Evolutionary conservation across 2,797 vertebrate species (phyloP).

Genomic region (Ctenosaura bakeri): DNA sequence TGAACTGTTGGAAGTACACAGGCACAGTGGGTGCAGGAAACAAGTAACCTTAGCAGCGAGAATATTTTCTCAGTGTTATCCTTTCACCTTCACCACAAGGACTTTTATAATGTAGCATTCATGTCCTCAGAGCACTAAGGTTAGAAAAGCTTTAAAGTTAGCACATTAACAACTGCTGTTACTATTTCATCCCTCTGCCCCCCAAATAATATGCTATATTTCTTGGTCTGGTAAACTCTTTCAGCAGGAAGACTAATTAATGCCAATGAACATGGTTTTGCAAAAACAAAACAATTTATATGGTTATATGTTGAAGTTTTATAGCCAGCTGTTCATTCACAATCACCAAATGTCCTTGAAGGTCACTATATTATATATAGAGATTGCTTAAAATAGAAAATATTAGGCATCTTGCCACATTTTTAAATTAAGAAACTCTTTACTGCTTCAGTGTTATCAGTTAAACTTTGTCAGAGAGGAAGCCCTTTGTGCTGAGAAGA

Average conservation of each 20-base stretch:
- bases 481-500: conserved; percentile 27
- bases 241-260: conserved; percentile 3
- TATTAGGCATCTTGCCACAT: conserved; percentile 33
- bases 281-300: conserved; percentile 3
- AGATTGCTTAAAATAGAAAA: conserved; percentile 49
- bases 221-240: not conserved
- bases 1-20: not conserved
- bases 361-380: conserved; percentile 45
- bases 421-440: conserved; percentile 41
- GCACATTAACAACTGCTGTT: not conserved
- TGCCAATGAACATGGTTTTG: not conserved
- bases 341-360: conserved; percentile 28
- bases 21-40: not conserved
- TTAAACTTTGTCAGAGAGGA: conserved; percentile 30
- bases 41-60: not conserved
- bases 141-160: not conserved
- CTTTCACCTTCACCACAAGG: not conserved
- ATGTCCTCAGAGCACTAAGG: not conserved
- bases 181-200: not conserved
- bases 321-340: conserved; percentile 31
- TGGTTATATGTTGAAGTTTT: not conserved
- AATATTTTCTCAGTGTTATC: not conserved
- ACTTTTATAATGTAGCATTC: not conserved
- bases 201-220: not conserved
- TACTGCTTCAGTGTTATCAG: not conserved